These are phyloP conservation scores for Leucoptera coffeella DNA, from an alignment of 2,888 invertebrate species.

Conservation along the genomic window DNA sequence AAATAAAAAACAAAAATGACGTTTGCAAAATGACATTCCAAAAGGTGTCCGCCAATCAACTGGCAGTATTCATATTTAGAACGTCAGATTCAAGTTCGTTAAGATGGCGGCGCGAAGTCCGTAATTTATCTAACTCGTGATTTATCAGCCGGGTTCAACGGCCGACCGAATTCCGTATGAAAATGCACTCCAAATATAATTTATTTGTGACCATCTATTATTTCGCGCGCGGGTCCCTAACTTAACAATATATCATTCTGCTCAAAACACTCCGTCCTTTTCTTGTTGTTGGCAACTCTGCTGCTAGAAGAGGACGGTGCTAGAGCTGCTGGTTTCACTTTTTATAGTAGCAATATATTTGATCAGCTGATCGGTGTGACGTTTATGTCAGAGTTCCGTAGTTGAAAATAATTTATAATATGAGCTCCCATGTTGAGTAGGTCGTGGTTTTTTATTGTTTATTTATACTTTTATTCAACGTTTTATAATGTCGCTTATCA, in stretches of 20 bases:
- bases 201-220: slow-evolving; percentile 54
- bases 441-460: slow-evolving; percentile 20
- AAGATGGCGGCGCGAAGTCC: slow-evolving; percentile 46
- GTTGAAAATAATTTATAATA: slow-evolving; percentile 46
- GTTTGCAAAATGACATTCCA: too few species aligned
- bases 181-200: slow-evolving; percentile 48
- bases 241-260: slow-evolving; percentile 54
- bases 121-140: slow-evolving; percentile 38
- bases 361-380: slow-evolving; percentile 52
- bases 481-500: too few species aligned
- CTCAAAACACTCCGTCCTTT: slow-evolving; percentile 22
- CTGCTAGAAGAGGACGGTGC: too few species aligned
- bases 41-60: too few species aligned
- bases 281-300: slow-evolving; percentile 14
- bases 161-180: slow-evolving; percentile 48
- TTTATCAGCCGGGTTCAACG: slow-evolving; percentile 48
- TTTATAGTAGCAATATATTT: slow-evolving; percentile 54
- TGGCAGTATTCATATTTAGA: slow-evolving; percentile 42
- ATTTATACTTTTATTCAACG: too few species aligned
- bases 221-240: slow-evolving; percentile 52
- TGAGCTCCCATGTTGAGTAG: slow-evolving; percentile 34
- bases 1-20: too few species aligned
- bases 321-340: slow-evolving; percentile 53
- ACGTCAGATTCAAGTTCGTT: slow-evolving; percentile 18
- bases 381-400: slow-evolving; percentile 45